Percentiles rank a stretch among this genome's conserved stretches.
These are phyloP conservation scores for Spisula subtruncata DNA, from an alignment of 2,888 invertebrate genomes.

Conservation along the genomic window DNA sequence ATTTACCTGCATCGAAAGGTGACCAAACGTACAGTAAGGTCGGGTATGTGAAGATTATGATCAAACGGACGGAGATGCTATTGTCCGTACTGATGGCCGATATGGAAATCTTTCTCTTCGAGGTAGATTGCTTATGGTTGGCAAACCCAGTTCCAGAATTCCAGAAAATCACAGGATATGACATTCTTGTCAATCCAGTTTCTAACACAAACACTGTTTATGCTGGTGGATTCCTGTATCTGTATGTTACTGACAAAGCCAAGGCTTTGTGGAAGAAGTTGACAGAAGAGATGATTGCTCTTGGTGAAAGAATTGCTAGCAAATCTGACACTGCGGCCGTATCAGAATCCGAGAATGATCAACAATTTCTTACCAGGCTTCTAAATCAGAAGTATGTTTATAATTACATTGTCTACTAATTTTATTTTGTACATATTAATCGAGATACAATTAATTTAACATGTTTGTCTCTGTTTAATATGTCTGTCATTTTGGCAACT, in stretches of 20 bases:
- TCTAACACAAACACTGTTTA: constrained; percentile 57
- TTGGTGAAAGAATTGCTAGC: constrained; percentile 68
- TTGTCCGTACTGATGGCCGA: constrained; percentile 67
- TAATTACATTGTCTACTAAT: no score
- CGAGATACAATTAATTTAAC: no score
- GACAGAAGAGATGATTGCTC: constrained; percentile 67
- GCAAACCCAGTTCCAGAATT: constrained; percentile 75
- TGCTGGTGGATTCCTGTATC: constrained; percentile 78
- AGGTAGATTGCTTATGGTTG: constrained; percentile 81
- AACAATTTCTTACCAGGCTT: constrained; percentile 73
- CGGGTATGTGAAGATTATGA: constrained; percentile 79
- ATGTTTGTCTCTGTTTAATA: no score
- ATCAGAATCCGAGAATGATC: constrained; percentile 78
- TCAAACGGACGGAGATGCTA: constrained; percentile 74
- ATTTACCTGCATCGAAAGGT: constrained; percentile 62
- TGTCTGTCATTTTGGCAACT: no score
- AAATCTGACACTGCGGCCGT: constrained; percentile 60
- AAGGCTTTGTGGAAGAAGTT: constrained; percentile 74
- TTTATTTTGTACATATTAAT: no score
- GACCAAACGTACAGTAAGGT: constrained; percentile 77
- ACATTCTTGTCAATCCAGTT: constrained; percentile 75
- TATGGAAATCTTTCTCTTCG: constrained; percentile 77
- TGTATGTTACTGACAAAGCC: constrained; percentile 71
- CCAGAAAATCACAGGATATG: constrained; percentile 58
- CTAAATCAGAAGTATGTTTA: constrained; percentile 62